Conservation (phyloP, 2,797 vertebrate genomes). For the Tapera naevia region DNA sequence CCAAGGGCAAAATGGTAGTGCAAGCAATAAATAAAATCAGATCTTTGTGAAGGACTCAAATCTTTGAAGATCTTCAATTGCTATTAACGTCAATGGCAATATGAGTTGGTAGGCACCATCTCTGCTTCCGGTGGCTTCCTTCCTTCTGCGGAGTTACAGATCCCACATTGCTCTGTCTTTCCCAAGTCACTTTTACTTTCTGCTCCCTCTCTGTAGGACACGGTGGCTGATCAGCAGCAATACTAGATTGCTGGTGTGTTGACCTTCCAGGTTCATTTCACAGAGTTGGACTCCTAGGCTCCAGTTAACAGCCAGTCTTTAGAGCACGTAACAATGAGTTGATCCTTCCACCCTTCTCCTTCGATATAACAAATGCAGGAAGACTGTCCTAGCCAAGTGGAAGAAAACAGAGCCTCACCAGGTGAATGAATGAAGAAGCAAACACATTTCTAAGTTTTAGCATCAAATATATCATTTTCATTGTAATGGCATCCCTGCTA, state of each 20-base stretch:
- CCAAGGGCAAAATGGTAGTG: not conserved
- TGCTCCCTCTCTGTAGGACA: not conserved
- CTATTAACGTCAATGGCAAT: not conserved
- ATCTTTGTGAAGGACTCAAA: not conserved
- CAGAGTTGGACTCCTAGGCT: not conserved
- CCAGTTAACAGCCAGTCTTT: not conserved
- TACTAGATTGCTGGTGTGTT: not conserved
- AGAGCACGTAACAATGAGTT: not conserved
- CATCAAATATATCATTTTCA: conserved; percentile 40
- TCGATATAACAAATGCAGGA: not conserved
- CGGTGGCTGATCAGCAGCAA: not conserved
- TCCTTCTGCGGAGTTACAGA: not conserved
- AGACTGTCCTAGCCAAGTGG: not conserved
- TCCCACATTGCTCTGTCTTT: not conserved
- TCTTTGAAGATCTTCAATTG: not conserved
- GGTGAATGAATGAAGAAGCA: not conserved
- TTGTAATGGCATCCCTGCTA: conserved; percentile 37
- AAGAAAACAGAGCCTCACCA: not conserved
- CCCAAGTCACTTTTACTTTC: not conserved
- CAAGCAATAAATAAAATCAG: not conserved
- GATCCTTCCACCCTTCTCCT: not conserved
- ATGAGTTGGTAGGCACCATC: not conserved
- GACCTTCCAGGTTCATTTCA: not conserved
- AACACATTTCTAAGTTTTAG: not conserved
- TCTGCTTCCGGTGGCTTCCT: not conserved